Evolutionary conservation across 1,140 invertebrate species (phyloP).

Genomic region (Dolichoris vasculosae): DNA sequence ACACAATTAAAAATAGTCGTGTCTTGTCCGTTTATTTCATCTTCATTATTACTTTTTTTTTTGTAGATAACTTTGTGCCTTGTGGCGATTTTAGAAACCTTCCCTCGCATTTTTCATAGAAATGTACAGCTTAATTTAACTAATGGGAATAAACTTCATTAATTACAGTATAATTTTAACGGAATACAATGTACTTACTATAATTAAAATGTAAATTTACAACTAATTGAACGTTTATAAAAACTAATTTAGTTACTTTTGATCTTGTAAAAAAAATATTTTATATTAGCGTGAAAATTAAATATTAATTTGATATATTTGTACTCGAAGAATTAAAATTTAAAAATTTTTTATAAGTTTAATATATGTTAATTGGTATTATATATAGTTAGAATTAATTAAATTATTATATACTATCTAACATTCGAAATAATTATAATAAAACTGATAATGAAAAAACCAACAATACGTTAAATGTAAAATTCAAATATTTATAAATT

Average conservation of each 20-base stretch:
- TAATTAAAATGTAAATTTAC: not conserved
- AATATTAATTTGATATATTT: conserved; percentile 33
- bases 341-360: not conserved
- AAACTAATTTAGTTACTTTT: not conserved
- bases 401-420: not conserved
- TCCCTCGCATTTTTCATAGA: conserved; percentile 45
- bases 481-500: conserved; percentile 20
- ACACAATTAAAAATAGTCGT: conserved; percentile 46
- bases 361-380: not conserved
- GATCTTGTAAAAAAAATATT: conserved; percentile 11
- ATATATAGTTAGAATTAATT: not conserved
- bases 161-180: not conserved
- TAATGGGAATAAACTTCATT: conserved; percentile 10
- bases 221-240: not conserved
- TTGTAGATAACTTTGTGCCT: conserved; percentile 47
- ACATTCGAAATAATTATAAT: not conserved
- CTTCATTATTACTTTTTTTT: no score
- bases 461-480: not conserved
- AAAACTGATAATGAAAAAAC: not conserved
- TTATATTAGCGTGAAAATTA: not conserved
- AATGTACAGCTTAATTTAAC: conserved; percentile 38
- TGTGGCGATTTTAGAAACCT: conserved; percentile 46
- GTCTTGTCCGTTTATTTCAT: conserved; percentile 37
- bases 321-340: not conserved
- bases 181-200: not conserved